A percentile compares a stretch with the other conserved stretches of the same genome.
Evolutionary conservation across 2,888 invertebrate species (phyloP).

Genomic region (Tetragnatha montana): DNA sequence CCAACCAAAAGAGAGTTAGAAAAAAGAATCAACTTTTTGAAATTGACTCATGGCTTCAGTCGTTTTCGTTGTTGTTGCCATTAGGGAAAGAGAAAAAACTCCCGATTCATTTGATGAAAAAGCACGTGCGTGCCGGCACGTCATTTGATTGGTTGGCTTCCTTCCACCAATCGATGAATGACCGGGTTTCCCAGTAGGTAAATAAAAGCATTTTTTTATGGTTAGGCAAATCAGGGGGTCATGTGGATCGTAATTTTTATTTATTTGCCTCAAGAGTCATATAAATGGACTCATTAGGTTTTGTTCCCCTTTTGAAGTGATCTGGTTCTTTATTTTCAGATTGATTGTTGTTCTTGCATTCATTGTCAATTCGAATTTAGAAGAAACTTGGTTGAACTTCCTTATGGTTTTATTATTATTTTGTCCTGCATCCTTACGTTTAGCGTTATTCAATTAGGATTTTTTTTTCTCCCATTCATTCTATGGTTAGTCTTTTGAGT

Average conservation of each 20-base stretch:
- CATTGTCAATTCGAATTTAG: not conserved
- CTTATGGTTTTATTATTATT: not conserved
- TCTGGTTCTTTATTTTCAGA: not conserved
- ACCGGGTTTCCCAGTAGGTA: constrained; percentile 17
- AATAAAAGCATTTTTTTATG: not conserved
- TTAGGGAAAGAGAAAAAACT: not conserved
- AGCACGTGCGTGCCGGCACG: constrained; percentile 20
- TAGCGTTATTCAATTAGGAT: too few species aligned
- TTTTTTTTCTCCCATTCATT: too few species aligned
- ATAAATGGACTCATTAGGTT: not conserved
- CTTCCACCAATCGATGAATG: not conserved
- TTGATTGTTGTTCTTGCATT: not conserved
- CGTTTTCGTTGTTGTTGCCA: not conserved
- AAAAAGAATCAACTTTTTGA: not conserved
- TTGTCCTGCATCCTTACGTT: too few species aligned
- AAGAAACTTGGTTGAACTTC: not conserved
- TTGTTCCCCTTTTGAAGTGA: not conserved
- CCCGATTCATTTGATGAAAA: not conserved
- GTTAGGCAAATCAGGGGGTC: not conserved
- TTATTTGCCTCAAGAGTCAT: not conserved
- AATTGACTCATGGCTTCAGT: not conserved
- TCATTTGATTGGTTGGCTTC: constrained; percentile 2
- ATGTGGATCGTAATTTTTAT: not conserved
- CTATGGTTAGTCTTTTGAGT: too few species aligned
- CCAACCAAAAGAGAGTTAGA: not conserved